These are phyloP conservation scores for Paedocypris sp. DNA, from an alignment of 2,113 vertebrate genomes.

Conservation along the genomic window DNA sequence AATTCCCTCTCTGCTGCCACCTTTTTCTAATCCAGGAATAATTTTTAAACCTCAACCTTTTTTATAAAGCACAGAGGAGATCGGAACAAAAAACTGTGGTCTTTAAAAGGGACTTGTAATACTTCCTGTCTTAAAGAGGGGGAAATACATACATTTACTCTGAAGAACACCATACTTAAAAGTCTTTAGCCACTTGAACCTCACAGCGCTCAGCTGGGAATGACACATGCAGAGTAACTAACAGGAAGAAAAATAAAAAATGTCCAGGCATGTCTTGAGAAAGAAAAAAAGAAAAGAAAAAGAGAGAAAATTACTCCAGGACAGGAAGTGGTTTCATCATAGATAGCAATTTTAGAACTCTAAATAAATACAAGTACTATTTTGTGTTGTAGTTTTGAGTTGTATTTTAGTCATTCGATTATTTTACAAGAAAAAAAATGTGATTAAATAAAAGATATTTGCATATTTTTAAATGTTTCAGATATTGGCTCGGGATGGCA, in stretches of 20 bases:
- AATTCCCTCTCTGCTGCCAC: not conserved
- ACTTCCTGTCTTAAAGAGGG: constrained; percentile 1
- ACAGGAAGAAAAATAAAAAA: not conserved
- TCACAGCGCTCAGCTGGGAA: not conserved
- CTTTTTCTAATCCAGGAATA: not conserved
- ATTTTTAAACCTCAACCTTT: not conserved
- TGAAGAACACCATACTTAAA: too few relatives aligned
- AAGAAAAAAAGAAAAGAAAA: not conserved
- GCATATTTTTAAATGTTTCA: not conserved
- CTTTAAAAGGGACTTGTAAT: not conserved
- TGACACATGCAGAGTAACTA: not conserved
- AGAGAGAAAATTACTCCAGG: not conserved
- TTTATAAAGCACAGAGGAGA: not conserved
- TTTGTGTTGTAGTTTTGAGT: too few relatives aligned
- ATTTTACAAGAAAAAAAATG: too few relatives aligned
- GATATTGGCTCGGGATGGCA: not conserved
- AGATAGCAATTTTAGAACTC: too few relatives aligned
- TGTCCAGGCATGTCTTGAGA: not conserved
- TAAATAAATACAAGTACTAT: too few relatives aligned
- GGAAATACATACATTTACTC: too few relatives aligned
- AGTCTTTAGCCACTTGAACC: too few relatives aligned
- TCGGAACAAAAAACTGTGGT: not conserved
- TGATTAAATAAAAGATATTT: not conserved
- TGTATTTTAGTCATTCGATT: too few relatives aligned
- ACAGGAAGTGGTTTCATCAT: not conserved